Conservation (phyloP, 1,140 invertebrate genomes). For the Philopotamus ludificatus region DNA sequence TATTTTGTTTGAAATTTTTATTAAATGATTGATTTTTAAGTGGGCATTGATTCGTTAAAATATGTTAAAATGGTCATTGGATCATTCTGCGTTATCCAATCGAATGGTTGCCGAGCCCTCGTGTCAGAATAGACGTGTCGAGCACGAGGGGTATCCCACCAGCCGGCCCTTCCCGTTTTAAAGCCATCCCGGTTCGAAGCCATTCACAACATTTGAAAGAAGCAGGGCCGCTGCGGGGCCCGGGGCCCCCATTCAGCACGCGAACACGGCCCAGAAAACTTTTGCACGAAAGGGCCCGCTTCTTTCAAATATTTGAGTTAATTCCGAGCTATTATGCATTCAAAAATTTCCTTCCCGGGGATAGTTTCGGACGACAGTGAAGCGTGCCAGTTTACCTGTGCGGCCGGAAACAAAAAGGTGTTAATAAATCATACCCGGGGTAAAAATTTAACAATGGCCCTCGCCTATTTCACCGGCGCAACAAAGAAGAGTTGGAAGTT, state of each 20-base stretch:
- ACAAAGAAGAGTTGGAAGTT: too few relatives aligned
- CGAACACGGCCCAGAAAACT: constrained; percentile 14
- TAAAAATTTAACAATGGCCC: too few relatives aligned
- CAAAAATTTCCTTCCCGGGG: not conserved
- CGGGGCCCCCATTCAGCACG: not conserved
- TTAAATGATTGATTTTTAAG: too few relatives aligned
- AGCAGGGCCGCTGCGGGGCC: constrained; percentile 4
- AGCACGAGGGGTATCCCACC: constrained; percentile 11
- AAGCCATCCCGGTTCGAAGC: constrained; percentile 37
- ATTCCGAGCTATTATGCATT: not conserved
- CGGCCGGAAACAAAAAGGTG: not conserved
- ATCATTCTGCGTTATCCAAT: too few relatives aligned
- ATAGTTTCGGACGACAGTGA: not conserved
- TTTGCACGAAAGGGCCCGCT: constrained; percentile 12
- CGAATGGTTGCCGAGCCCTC: too few relatives aligned
- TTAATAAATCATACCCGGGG: too few relatives aligned
- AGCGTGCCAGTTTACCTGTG: not conserved
- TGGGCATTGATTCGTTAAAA: too few relatives aligned
- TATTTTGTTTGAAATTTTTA: too few relatives aligned
- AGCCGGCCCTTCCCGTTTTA: constrained; percentile 40
- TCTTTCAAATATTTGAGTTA: constrained; percentile 3
- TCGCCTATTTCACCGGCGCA: too few relatives aligned
- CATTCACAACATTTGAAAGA: constrained; percentile 33
- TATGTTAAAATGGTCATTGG: too few relatives aligned
- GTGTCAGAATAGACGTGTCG: too few relatives aligned